phyloP scores from a whole-genome alignment of 2,888 invertebrate species.

The Drosophila birchii region DNA sequence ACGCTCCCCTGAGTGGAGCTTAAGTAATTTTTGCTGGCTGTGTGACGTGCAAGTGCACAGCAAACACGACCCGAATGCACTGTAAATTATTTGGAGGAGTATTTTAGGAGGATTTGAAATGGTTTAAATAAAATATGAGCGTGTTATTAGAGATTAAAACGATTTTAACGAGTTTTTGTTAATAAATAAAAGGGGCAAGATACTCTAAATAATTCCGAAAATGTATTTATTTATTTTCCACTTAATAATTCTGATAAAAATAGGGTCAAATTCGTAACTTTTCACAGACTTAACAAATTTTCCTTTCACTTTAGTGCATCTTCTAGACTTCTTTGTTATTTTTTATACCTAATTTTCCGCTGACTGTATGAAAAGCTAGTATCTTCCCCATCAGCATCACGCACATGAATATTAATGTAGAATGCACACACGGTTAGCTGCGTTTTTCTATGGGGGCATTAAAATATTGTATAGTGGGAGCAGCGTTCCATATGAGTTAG shows the following conservation, averaged over 20 bases:
- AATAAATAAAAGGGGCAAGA: too few relatives aligned
- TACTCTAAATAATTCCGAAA: too few relatives aligned
- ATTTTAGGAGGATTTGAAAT: too few relatives aligned
- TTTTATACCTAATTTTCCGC: neutral
- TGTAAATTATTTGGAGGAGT: neutral
- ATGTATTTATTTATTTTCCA: too few relatives aligned
- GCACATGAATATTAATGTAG: slow-evolving; percentile 75
- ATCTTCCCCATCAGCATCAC: slow-evolving; percentile 50
- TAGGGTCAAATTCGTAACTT: too few relatives aligned
- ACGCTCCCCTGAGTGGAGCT: slow-evolving; percentile 46
- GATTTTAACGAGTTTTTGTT: too few relatives aligned
- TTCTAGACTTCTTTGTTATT: neutral
- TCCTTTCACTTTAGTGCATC: neutral
- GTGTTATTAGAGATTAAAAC: too few relatives aligned
- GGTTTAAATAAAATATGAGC: too few relatives aligned
- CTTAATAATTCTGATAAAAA: too few relatives aligned
- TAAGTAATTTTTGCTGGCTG: slow-evolving; percentile 71
- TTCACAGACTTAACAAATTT: neutral
- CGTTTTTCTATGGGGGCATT: slow-evolving; percentile 72
- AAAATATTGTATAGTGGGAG: slow-evolving; percentile 68
- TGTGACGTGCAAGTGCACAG: slow-evolving; percentile 74
- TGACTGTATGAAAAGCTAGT: neutral
- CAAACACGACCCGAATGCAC: slow-evolving; percentile 59
- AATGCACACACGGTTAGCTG: slow-evolving; percentile 80
- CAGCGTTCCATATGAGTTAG: slow-evolving; percentile 77